These are phyloP conservation scores for Micoletzkya japonica DNA, from an alignment of 2,888 invertebrate species.

Conservation along the genomic window DNA sequence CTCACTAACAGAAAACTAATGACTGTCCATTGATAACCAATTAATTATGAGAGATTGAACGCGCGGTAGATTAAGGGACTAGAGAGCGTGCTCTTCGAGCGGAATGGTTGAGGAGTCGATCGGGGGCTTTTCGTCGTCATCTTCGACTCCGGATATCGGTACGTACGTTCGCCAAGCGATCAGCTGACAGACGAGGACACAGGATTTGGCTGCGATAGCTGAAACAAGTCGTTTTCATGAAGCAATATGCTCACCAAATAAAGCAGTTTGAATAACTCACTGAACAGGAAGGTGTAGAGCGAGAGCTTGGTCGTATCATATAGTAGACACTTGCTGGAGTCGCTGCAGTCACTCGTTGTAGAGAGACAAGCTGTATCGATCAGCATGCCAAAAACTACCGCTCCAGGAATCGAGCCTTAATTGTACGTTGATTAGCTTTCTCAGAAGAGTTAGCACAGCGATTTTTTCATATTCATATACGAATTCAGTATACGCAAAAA, in stretches of 20 bases:
- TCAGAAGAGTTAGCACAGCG: too few species aligned
- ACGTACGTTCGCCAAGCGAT: slow-evolving; percentile 14
- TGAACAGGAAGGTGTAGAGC: slow-evolving; percentile 38
- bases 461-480: too few species aligned
- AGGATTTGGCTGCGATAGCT: slow-evolving; percentile 15
- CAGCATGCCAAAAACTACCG: slow-evolving; percentile 41
- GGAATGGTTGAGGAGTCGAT: too few species aligned
- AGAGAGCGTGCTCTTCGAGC: too few species aligned
- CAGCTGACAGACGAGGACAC: slow-evolving; percentile 5
- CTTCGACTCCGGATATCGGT: too few species aligned
- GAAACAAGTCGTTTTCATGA: neutral
- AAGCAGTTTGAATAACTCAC: slow-evolving; percentile 30
- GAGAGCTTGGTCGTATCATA: slow-evolving; percentile 41
- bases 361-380: slow-evolving; percentile 43
- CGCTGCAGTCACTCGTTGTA: slow-evolving; percentile 40
- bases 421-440: too few species aligned
- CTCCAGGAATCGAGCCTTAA: slow-evolving; percentile 48
- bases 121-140: too few species aligned
- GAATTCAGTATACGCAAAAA: neutral
- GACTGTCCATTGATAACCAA: too few species aligned
- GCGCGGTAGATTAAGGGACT: too few species aligned
- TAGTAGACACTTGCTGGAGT: slow-evolving; percentile 40
- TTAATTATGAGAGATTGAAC: too few species aligned
- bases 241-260: neutral
- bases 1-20: too few species aligned